phyloP scores from a whole-genome alignment of 1,140 invertebrate species.

The Wiebesia pumilae region DNA sequence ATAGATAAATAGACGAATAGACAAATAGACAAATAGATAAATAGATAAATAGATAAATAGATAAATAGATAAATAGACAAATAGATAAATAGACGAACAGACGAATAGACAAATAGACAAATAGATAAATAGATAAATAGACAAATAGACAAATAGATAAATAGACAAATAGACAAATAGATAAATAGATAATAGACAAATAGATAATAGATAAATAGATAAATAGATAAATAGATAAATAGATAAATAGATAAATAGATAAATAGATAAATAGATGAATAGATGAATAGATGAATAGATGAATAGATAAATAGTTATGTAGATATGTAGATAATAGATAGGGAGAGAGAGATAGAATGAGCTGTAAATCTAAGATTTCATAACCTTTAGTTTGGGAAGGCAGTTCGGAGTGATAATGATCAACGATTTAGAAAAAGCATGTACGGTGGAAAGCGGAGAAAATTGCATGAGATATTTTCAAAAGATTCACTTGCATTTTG shows the following conservation, averaged over 20 bases:
- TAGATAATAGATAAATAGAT: no score
- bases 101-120: no score
- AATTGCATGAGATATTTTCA: conserved; percentile 1
- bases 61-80: background rate
- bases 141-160: background rate
- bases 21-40: no score
- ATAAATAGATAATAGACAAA: background rate
- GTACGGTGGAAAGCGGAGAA: conserved; percentile 41
- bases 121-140: background rate
- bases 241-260: background rate
- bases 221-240: background rate
- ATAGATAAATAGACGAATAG: background rate
- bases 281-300: background rate
- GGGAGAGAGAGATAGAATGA: background rate
- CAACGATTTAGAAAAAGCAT: conserved; percentile 37
- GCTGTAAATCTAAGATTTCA: conserved; percentile 5
- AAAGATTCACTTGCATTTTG: background rate
- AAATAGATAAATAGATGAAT: background rate
- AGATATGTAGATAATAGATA: no score
- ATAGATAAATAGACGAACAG: background rate
- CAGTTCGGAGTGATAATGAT: conserved; percentile 22
- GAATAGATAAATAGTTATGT: no score
- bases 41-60: background rate
- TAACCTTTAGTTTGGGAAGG: conserved; percentile 10
- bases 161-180: background rate